These are phyloP conservation scores for Sebastes kiyomatsui DNA, from an alignment of 2,797 vertebrate genomes.

Conservation along the genomic window DNA sequence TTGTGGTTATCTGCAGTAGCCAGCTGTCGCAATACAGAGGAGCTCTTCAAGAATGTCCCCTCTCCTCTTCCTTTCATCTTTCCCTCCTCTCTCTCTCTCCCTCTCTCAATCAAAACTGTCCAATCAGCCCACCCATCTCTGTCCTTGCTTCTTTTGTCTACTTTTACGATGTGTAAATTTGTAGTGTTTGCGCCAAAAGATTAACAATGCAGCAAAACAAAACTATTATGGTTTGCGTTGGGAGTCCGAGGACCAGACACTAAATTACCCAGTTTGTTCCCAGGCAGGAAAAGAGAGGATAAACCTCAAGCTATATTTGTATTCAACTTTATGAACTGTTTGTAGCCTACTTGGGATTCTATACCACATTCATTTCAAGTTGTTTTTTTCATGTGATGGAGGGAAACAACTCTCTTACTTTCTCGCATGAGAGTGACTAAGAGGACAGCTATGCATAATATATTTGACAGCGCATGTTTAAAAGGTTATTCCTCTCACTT, in stretches of 20 bases:
- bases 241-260: not conserved
- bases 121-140: conserved; percentile 41
- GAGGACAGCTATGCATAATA: conserved; percentile 73
- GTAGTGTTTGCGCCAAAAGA: not conserved
- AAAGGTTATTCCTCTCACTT: conserved; percentile 67
- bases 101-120: conserved; percentile 37
- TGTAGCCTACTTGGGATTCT: conserved; percentile 1
- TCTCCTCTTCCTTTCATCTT: conserved; percentile 64
- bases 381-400: conserved; percentile 21
- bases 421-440: conserved; percentile 57
- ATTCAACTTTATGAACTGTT: conserved; percentile 26
- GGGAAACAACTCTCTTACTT: conserved; percentile 36
- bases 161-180: conserved; percentile 16
- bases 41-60: conserved; percentile 73
- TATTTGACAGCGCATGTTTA: conserved; percentile 74
- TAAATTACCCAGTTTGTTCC: conserved; percentile 16
- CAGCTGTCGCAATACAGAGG: conserved; percentile 74
- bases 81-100: conserved; percentile 34
- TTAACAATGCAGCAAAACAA: not conserved
- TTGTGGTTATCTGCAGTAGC: conserved; percentile 82
- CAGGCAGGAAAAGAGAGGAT: not conserved
- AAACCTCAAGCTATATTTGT: conserved; percentile 13
- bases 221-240: not conserved
- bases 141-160: not conserved
- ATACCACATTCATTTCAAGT: conserved; percentile 20